Evolutionary conservation across 2,113 vertebrate genomes (phyloP), one percentile per base, ranked within the genome.

Genomic region (Chionomys nivalis): DNA sequence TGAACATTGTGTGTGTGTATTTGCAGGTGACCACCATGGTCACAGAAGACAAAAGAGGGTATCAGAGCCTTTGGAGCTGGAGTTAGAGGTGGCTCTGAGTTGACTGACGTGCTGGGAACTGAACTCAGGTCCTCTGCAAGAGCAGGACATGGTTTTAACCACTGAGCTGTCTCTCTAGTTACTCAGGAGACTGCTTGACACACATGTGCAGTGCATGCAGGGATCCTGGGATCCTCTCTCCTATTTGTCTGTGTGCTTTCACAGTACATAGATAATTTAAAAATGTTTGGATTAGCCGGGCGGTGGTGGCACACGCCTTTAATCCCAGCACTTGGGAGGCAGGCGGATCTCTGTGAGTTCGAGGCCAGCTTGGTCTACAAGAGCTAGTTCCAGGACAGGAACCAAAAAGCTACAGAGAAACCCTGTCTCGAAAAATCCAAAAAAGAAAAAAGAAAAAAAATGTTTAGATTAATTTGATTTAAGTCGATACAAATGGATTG

Each of bases 181-280:
- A 63, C 61, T 47, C 21, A 21, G 78, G 63, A 21, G 44, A 8
- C 26, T 8, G 82, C 52, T 63, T 4, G 1, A n/a, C 5, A 44
- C 47, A 17, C 14, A 36, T 13, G 3, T 14, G 11, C 2, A n/a
- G 8, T 1, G 0, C 0, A 63, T 4, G 2, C 2, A 4, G 12
- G 58, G 39, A 13, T 39, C 58, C 36, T 7, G 52, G 12, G 26
- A 19, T 31, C 24, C 58, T 58, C 58, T 58, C 19, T 58, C 19
- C 0, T 28, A 3, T 24, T 79, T 81, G 28, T 47, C 33, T 73
- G 4, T 42, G 72, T 36, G 66, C 52, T 87, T 95, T 72, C 42
- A 10, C 12, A 13, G 63, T 10, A n/a, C 6, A 10, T 1, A 17
- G 73, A 73, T 47, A 73, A 21, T 36, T 88, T 61, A 14, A 9